Percentiles rank a stretch among this genome's conserved stretches.
phyloP scores from a whole-genome alignment of 2,113 vertebrate species.

The Oreochromis aureus region DNA sequence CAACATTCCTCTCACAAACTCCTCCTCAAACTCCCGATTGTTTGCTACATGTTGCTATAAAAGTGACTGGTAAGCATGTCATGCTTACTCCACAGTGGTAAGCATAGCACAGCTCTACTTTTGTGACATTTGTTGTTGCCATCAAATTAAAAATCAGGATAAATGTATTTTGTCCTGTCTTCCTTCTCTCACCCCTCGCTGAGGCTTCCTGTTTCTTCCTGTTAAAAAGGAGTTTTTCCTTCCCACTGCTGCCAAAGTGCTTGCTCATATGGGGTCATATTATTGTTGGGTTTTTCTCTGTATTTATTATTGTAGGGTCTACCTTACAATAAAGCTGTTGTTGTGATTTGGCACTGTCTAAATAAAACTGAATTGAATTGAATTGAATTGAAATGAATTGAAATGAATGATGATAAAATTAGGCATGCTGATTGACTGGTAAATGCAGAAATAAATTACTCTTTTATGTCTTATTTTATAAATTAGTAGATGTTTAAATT shows the following conservation, averaged over 20 bases:
- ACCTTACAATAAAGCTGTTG: not conserved
- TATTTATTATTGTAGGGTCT: not conserved
- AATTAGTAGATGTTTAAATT: not conserved
- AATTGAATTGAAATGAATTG: not conserved
- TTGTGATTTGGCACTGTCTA: fast-evolving
- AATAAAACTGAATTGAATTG: not conserved
- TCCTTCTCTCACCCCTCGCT: not conserved
- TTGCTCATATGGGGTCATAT: not conserved
- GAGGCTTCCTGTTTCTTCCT: not conserved
- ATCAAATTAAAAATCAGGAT: not conserved
- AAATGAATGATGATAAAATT: not conserved
- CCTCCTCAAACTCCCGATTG: not conserved
- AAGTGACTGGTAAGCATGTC: not conserved
- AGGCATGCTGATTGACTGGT: not conserved
- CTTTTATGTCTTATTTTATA: not conserved
- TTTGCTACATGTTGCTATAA: not conserved
- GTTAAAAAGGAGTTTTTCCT: not conserved
- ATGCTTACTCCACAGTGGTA: not conserved
- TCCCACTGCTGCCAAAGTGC: not conserved
- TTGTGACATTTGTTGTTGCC: not conserved
- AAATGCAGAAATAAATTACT: not conserved
- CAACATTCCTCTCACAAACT: not conserved
- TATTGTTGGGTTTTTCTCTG: not conserved
- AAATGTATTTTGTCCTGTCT: not conserved
- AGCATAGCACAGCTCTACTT: not conserved